Evolutionary conservation across 2,888 invertebrate genomes (phyloP).

Genomic region (Chaetogeoica ovagalla): DNA sequence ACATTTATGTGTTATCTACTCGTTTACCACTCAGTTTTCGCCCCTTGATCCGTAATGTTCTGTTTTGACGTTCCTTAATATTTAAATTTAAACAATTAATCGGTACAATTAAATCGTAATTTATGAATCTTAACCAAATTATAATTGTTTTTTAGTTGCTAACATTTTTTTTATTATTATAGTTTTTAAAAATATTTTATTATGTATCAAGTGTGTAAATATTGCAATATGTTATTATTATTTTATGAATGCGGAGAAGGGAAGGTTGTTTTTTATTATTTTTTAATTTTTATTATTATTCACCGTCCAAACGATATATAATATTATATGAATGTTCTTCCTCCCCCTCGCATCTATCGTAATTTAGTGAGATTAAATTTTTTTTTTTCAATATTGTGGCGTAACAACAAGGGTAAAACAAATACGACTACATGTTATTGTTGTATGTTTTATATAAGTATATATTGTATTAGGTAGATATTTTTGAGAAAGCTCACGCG

Average conservation of each 20-base stretch:
- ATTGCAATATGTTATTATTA: slow-evolving; percentile 26
- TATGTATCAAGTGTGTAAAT: neutral
- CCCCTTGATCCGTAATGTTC: slow-evolving; percentile 43
- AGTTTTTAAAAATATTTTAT: neutral
- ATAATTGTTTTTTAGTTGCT: slow-evolving; percentile 42
- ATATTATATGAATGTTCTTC: slow-evolving; percentile 10
- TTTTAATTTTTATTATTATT: slow-evolving; percentile 26
- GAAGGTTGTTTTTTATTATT: neutral
- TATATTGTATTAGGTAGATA: slow-evolving; percentile 13
- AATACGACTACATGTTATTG: slow-evolving; percentile 35
- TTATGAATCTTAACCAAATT: slow-evolving; percentile 32
- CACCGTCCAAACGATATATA: slow-evolving; percentile 26
- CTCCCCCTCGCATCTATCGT: slow-evolving; percentile 8
- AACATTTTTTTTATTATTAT: slow-evolving; percentile 26
- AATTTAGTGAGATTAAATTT: slow-evolving; percentile 7
- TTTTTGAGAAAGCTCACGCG: slow-evolving; percentile 35
- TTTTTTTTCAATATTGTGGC: slow-evolving; percentile 29
- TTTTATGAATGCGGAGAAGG: slow-evolving; percentile 33
- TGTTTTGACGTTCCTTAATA: slow-evolving; percentile 51
- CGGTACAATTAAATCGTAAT: slow-evolving; percentile 9
- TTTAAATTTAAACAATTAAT: slow-evolving; percentile 34
- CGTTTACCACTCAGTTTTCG: neutral
- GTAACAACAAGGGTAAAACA: slow-evolving; percentile 32
- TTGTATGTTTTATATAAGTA: slow-evolving; percentile 27
- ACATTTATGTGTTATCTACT: neutral